These are phyloP conservation scores for Morelia viridis DNA, from an alignment of 2,797 vertebrate species.

Conservation along the genomic window DNA sequence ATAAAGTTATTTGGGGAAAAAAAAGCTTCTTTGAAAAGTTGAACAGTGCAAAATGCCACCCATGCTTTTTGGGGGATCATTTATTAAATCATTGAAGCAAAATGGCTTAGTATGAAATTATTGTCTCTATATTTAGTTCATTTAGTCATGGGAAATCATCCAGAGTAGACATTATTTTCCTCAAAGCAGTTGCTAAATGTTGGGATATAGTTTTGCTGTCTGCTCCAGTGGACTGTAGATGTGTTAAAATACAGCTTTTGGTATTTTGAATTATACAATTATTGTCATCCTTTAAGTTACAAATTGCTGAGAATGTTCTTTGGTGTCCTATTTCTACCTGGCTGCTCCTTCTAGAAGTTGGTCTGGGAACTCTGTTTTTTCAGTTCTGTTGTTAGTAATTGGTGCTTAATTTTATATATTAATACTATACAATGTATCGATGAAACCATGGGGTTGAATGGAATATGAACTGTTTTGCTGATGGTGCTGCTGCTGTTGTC, in stretches of 20 bases:
- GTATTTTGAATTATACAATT: background rate
- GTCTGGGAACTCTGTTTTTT: background rate
- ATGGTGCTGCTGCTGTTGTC: background rate
- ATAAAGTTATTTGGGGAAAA: too few relatives aligned
- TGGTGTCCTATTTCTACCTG: background rate
- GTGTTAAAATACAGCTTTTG: background rate
- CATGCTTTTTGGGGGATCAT: conserved; percentile 13
- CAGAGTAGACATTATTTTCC: conserved; percentile 22
- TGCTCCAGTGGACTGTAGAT: background rate
- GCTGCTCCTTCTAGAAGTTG: background rate
- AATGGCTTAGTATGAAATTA: conserved; percentile 8
- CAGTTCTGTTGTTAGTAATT: background rate
- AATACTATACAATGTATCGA: background rate
- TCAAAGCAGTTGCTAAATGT: background rate
- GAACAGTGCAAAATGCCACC: background rate
- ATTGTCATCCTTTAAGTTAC: background rate
- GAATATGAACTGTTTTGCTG: background rate
- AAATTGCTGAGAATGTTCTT: background rate
- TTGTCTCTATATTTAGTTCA: conserved; percentile 26
- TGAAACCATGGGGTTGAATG: background rate
- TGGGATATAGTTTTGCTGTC: conserved; percentile 11
- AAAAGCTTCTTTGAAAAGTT: background rate
- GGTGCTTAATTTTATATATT: background rate
- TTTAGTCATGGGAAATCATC: conserved; percentile 12
- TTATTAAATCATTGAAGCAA: accelerated